Conservation (phyloP, 2,888 invertebrate genomes). For the Lysandra bellargus region DNA sequence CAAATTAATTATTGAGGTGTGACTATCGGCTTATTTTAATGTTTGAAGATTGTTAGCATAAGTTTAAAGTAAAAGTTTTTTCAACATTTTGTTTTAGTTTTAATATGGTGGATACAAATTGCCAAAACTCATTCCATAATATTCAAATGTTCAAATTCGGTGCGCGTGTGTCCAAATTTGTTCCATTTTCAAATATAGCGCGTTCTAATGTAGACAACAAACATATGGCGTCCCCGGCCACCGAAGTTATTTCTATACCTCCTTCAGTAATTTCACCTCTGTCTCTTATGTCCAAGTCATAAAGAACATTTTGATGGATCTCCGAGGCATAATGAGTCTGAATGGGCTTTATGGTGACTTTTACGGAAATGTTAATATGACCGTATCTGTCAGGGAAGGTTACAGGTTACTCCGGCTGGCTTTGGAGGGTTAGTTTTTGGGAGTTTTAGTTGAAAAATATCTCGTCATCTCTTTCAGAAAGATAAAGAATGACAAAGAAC, state of each 20-base stretch:
- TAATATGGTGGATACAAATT: too few species aligned
- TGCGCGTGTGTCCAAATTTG: conserved; percentile 24
- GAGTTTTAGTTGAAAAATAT: too few species aligned
- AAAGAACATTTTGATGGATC: not conserved
- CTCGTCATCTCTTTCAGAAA: too few species aligned
- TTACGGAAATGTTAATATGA: not conserved
- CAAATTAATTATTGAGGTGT: too few species aligned
- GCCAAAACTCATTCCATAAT: not conserved
- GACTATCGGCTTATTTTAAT: too few species aligned
- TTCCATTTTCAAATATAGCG: conserved; percentile 26
- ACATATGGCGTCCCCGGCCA: conserved; percentile 17
- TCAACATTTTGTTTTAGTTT: too few species aligned
- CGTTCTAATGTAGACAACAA: conserved; percentile 18
- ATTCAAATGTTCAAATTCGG: not conserved
- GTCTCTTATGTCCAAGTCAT: not conserved
- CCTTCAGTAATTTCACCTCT: not conserved
- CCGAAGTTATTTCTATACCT: conserved; percentile 1
- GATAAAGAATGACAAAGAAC: too few species aligned
- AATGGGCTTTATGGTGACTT: not conserved
- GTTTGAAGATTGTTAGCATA: too few species aligned
- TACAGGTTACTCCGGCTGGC: not conserved
- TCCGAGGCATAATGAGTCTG: not conserved
- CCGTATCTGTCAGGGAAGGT: not conserved
- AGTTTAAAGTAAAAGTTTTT: too few species aligned
- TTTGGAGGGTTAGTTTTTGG: not conserved